Evolutionary conservation across 2,888 invertebrate genomes (phyloP), one percentile per base, ranked within the genome.

Genomic region (Mamestra brassicae): DNA sequence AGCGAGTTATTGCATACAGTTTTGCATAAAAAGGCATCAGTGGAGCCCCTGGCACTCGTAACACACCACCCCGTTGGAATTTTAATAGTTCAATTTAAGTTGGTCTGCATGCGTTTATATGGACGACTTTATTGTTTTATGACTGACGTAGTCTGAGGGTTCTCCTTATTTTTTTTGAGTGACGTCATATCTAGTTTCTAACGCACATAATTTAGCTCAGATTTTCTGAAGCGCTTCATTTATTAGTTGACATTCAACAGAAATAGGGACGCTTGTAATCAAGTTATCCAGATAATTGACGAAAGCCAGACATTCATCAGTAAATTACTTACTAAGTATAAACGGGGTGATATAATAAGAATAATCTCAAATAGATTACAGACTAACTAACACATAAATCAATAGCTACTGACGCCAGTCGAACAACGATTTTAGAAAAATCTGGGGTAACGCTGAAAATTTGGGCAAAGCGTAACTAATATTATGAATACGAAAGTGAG

Each of bases 21-120:
- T 95, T 95, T 94, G 95, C 95, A 95, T 95, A 95, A 95, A 94
- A 93, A 92, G 83, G 85, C 83, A 76, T 42, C 69, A 72, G 38
- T 74, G 67, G 45, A 69, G 78, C 76, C 80, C 75, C 73, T 26
- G 38, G 67, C 45, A 60, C 81, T 78, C 68, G 76, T 67, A 72
- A 68, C 76, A 58, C 60, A 73, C 61, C 81, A 75, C 83, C 75
- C 78, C 50, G 83, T 58, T 52, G 90, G 94, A 94, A 95, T 94
- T 93, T 94, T 93, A 94, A 94, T 94, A 91, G 93, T 92, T 86
- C 90, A 90, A 92, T 91, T 91, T 90, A 88, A 87, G 85, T 75
- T 83, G 88, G 89, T 88, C 76, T 82, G 87, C 86, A 71, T 80
- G 71, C 64, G 77, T 73, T 75, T 85, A 85, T 87, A 52, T 80